Base-by-base conservation (phyloP, 2,113 vertebrate species). In the Fregetta grallaria region DNA sequence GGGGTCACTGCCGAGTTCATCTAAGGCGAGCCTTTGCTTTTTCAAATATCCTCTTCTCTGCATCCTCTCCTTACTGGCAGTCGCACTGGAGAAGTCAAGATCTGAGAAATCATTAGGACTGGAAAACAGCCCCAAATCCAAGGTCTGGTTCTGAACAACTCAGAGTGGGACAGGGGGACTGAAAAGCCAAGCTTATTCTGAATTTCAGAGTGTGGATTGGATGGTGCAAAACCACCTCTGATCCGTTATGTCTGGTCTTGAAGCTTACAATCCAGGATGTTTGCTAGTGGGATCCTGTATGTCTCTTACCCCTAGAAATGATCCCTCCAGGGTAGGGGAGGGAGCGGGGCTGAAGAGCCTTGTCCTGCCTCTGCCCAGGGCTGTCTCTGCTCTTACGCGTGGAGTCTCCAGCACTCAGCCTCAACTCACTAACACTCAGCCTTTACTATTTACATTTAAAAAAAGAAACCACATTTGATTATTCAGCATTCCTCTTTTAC, bases 381-480 rank as follows among this genome's bases (percentile, higher is more conserved):
- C 75, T 72, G 34, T 49, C 42, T 92, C 66, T 34, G 22, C 72
- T 86, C 45, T 72, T 44, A 38, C 40, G 49, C 4, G 1, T 19
- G 76, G 15, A 73, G 49, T 32, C 61, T 78, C 89, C 89, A 92
- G 62, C 56, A 50, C 30, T 91, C 84, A 70, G 76, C 72, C 27
- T 82, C 55, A 42, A 11, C 26, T 58, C 86, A 30, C 63, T 73
- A 19, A 88, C 44, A 47, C 72, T 87, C 61, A 88, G n/a, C 40
- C 52, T 74, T 70, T 83, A 84, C 40, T 87, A 88, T 92, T 95
- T 86, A 94, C 52, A 75, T 85, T 94, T 87, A 0, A 70, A 87
- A 92, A 97, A 90, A 96, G 81, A 95, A 96, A 93, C 94, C 89
- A 74, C 93, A 95, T 95, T 82, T 94, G 94, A 94, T 96, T 97